Percentiles rank a stretch among this genome's conserved stretches.
Conservation (phyloP, 2,113 vertebrate genomes). For the Mus pahari region DNA sequence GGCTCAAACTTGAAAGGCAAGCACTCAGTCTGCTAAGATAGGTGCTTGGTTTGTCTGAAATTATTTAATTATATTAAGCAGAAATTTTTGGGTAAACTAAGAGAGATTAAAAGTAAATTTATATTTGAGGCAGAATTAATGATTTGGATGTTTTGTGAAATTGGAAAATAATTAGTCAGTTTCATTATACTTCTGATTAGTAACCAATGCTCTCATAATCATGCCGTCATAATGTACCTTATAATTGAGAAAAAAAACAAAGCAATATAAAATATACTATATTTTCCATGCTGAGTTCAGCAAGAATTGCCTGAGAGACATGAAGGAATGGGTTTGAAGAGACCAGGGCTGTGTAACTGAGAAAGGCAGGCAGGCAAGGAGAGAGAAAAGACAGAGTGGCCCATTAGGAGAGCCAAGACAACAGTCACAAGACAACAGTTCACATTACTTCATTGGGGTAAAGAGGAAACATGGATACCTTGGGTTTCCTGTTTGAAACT, state of each 20-base stretch:
- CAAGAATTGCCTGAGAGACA: neutral
- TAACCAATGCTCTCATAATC: neutral
- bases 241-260: constrained; percentile 17
- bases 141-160: constrained; percentile 17
- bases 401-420: neutral
- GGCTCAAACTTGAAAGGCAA: neutral
- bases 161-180: constrained; percentile 13
- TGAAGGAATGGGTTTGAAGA: neutral
- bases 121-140: neutral
- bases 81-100: neutral
- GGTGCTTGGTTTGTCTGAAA: too few relatives aligned
- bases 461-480: constrained; percentile 79
- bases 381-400: neutral
- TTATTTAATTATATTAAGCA: neutral
- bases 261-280: constrained; percentile 1
- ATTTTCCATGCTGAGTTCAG: neutral
- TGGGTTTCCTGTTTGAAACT: constrained; percentile 24
- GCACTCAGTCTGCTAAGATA: neutral
- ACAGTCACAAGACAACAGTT: neutral
- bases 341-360: neutral
- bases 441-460: neutral
- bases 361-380: neutral
- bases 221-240: neutral
- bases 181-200: neutral
- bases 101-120: constrained; percentile 35